Base-by-base conservation (phyloP, 2,113 vertebrate species). In the Carlito syrichta region DNA sequence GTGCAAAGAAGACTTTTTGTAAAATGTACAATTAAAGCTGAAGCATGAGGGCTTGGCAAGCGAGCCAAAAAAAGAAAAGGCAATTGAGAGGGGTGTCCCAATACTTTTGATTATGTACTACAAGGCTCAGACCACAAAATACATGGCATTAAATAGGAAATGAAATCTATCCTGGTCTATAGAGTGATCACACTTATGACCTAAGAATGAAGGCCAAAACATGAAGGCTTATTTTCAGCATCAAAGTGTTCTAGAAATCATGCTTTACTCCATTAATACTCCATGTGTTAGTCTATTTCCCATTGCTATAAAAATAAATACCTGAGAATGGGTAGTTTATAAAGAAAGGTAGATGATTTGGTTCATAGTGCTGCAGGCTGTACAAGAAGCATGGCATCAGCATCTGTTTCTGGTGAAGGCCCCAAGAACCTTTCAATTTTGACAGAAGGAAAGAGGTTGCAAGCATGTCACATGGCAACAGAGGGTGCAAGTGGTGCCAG, bases 61-160 rank as follows among this genome's bases (percentile, higher is more conserved):
- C n/a, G 2, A 60, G 11, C 17, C 6, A 20, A 22, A 48, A 77
- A 60, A 68, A 77, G 3, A 32, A 8, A 17, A 10, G 32, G 2
- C 5, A 25, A 40, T 43, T 91, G 23, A 73, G 16, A 13, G 12
- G 9, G 71, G 11, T 45, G 20, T 78, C 32, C 14, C 27, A 25
- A 2, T 54, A 35, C 23, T 2, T 30, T 27, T 1, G 1, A 23
- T 14, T 63, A 30, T 1, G 8, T 32, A 17, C 5, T 62, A 0
- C 48, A 54, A 68, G 23, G 56, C 20, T 89, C 23, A n/a, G 27
- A 30, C 45, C 30, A 68, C 16, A 81, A 6, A 43, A 10, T 23
- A 6, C 0, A 5, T 45, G 2, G 9, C 13, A 43, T 5, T 19
- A 38, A 71, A 38, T 45, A 58, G 3, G 13, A 43, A 45, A 1